These are phyloP conservation scores for Gouania willdenowi DNA, from an alignment of 2,797 vertebrate genomes.

Conservation along the genomic window DNA sequence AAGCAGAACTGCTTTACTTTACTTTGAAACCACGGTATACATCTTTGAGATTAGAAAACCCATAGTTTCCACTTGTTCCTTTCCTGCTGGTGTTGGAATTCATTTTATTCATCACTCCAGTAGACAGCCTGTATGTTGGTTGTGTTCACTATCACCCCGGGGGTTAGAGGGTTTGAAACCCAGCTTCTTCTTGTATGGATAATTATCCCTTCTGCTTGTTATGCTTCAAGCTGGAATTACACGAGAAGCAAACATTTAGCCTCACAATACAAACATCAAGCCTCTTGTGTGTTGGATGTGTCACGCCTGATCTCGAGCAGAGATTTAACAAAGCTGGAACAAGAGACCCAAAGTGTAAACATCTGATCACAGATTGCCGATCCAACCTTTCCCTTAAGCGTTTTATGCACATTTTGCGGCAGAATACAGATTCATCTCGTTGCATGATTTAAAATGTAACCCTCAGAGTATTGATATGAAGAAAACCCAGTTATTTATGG, in stretches of 20 bases:
- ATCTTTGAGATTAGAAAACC: too few relatives aligned
- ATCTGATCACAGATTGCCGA: not conserved
- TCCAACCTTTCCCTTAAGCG: not conserved
- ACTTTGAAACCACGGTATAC: too few relatives aligned
- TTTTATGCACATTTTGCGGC: too few relatives aligned
- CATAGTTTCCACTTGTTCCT: too few relatives aligned
- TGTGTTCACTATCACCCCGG: not conserved
- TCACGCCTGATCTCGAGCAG: slow-evolving; percentile 11
- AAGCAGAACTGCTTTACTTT: too few relatives aligned
- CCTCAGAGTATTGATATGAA: too few relatives aligned
- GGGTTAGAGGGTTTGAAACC: slow-evolving; percentile 18
- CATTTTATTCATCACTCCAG: slow-evolving; percentile 12
- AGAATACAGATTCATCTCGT: too few relatives aligned
- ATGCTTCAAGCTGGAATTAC: slow-evolving; percentile 14
- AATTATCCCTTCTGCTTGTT: slow-evolving; percentile 34
- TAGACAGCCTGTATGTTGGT: slow-evolving; percentile 9
- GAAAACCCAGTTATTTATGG: too few relatives aligned
- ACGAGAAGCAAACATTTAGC: slow-evolving; percentile 23
- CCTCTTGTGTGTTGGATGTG: slow-evolving; percentile 14
- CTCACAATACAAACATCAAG: slow-evolving; percentile 10
- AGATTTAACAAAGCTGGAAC: slow-evolving; percentile 12
- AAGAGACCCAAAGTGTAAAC: not conserved
- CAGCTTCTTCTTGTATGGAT: slow-evolving; percentile 14
- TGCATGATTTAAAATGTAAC: too few relatives aligned
- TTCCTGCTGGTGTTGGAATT: too few relatives aligned